Conservation (phyloP, 2,113 vertebrate genomes). For the Sisor rabdophorus region DNA sequence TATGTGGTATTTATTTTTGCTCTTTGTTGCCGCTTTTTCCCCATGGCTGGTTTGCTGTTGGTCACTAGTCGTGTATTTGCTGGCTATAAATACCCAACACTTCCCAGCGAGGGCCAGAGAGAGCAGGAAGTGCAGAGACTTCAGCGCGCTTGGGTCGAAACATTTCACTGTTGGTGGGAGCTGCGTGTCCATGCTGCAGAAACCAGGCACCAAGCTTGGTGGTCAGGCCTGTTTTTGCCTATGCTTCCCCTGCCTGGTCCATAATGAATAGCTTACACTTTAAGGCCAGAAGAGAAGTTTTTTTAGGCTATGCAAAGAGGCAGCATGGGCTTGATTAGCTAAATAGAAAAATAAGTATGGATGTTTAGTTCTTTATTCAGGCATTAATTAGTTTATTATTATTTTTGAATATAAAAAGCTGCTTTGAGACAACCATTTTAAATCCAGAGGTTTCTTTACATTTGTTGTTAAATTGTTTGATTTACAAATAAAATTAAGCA, state of each 20-base stretch:
- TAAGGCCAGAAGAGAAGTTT: slow-evolving; percentile 72
- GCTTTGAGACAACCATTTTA: no score
- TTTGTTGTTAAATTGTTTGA: no score
- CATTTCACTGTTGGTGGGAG: slow-evolving; percentile 17
- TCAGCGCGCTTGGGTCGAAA: slow-evolving; percentile 28
- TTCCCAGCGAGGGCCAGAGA: slow-evolving; percentile 27
- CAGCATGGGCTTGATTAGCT: not conserved
- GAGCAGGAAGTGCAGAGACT: slow-evolving; percentile 22
- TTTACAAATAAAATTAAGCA: no score
- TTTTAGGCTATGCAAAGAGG: slow-evolving; percentile 52
- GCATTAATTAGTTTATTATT: not conserved
- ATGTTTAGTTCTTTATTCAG: not conserved
- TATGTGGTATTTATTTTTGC: slow-evolving; percentile 47
- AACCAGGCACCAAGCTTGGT: slow-evolving; percentile 65
- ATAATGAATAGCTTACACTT: slow-evolving; percentile 76
- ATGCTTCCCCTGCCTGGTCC: slow-evolving; percentile 61
- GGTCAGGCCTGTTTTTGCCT: slow-evolving; percentile 69
- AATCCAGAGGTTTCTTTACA: no score
- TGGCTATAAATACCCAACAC: slow-evolving; percentile 44
- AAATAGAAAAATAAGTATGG: slow-evolving; percentile 1
- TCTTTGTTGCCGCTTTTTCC: slow-evolving; percentile 12
- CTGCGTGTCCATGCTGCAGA: slow-evolving; percentile 58
- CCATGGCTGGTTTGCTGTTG: slow-evolving; percentile 38
- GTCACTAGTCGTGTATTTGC: slow-evolving; percentile 42
- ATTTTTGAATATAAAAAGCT: not conserved